A percentile compares a stretch with the other conserved stretches of the same genome.
Evolutionary conservation across 1,140 invertebrate species (phyloP).

Genomic region (Hypothenemus hampei): DNA sequence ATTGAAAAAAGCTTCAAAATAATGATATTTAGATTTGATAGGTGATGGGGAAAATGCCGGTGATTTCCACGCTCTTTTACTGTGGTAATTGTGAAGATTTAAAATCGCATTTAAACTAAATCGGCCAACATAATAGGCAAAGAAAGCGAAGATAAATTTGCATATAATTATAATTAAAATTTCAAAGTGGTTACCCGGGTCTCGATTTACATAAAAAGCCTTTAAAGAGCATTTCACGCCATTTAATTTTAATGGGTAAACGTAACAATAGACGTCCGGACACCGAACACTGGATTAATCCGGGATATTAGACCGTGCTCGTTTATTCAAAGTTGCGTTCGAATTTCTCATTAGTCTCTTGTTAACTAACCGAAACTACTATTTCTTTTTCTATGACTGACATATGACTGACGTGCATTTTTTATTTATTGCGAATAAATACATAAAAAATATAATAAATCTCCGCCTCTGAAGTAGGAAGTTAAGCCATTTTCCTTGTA

Average conservation of each 20-base stretch:
- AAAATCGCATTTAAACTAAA: too few species aligned
- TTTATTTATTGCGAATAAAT: neutral
- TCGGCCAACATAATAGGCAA: too few species aligned
- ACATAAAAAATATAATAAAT: too few species aligned
- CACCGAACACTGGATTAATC: neutral
- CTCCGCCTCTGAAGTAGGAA: neutral
- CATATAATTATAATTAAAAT: constrained; percentile 1
- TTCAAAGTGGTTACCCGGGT: too few species aligned
- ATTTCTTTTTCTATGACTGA: neutral
- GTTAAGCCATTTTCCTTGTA: constrained; percentile 10
- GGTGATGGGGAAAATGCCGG: too few species aligned
- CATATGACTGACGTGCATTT: neutral
- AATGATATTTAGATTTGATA: too few species aligned
- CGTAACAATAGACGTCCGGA: neutral
- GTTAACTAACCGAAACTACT: constrained; percentile 5
- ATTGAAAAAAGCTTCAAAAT: too few species aligned
- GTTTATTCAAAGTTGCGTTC: constrained; percentile 8
- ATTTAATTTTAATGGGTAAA: constrained; percentile 2
- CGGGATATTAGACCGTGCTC: neutral
- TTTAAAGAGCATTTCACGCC: constrained; percentile 8
- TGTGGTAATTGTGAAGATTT: too few species aligned
- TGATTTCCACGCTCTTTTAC: too few species aligned
- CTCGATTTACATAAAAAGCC: too few species aligned
- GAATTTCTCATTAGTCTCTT: constrained; percentile 2
- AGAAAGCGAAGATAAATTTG: too few species aligned